phyloP scores from a whole-genome alignment of 2,888 invertebrate genomes.

The Eupithecia vulgata region DNA sequence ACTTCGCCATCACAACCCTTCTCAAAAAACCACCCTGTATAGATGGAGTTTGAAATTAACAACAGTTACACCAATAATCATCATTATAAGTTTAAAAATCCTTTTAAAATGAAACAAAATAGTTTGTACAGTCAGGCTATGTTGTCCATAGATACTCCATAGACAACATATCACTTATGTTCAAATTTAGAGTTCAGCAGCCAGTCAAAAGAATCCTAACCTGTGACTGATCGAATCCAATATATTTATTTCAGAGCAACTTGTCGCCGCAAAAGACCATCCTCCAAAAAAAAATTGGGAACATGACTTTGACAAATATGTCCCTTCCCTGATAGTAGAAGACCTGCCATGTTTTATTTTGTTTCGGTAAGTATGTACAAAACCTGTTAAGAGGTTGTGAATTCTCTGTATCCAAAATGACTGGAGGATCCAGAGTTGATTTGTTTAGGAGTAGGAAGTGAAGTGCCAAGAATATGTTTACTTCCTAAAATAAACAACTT shows the following conservation, averaged over 20 bases:
- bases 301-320: constrained; percentile 91
- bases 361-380: constrained; percentile 84
- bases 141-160: no score
- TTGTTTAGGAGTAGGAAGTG: no score
- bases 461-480: no score
- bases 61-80: background rate
- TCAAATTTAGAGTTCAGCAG: background rate
- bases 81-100: no score
- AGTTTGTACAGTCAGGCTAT: no score
- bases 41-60: no score
- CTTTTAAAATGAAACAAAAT: no score
- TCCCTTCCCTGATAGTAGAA: constrained; percentile 88
- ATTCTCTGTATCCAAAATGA: background rate
- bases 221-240: background rate
- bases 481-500: no score
- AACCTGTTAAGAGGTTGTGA: background rate
- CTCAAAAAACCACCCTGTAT: no score
- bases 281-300: constrained; percentile 91
- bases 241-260: constrained; percentile 86
- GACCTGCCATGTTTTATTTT: constrained; percentile 96
- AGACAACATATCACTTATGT: no score
- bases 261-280: constrained; percentile 86
- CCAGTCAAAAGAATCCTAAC: background rate
- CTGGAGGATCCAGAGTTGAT: background rate
- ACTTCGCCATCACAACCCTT: no score